Evolutionary conservation across 1,140 invertebrate species (phyloP).

Genomic region (Scaptomyza hsui): DNA sequence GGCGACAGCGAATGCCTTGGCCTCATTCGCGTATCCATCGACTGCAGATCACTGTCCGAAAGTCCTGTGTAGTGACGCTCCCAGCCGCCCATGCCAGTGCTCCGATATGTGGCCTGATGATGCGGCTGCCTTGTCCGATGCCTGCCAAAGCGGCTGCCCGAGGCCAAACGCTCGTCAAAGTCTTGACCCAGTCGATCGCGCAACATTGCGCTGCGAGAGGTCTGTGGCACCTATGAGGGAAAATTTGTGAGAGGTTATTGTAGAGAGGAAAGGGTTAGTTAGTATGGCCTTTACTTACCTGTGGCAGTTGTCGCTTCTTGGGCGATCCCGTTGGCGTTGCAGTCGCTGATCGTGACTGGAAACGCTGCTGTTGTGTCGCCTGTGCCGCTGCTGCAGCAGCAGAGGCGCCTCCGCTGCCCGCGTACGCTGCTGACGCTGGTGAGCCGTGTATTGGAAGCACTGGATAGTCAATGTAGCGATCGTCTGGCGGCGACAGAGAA

Average conservation of each 20-base stretch:
- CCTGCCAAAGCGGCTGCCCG: conserved; percentile 86
- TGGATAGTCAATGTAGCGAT: conserved; percentile 84
- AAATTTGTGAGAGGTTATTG: too few species aligned
- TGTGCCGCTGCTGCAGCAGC: conserved; percentile 45
- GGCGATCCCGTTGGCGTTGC: conserved; percentile 97
- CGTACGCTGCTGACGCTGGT: conserved; percentile 49
- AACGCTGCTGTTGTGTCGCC: conserved; percentile 85
- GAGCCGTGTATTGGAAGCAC: conserved; percentile 81
- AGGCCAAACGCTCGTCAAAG: conserved; percentile 90
- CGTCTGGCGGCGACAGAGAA: conserved; percentile 82
- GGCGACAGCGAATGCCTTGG: conserved; percentile 86
- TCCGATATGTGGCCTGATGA: conserved; percentile 88
- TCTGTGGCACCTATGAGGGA: conserved; percentile 81
- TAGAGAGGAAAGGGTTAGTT: too few species aligned
- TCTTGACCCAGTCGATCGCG: conserved; percentile 91
- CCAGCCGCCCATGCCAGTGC: conserved; percentile 89
- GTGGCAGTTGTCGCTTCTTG: conserved; percentile 97
- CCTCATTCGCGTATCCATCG: conserved; percentile 85
- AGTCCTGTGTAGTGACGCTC: conserved; percentile 91
- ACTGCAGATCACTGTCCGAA: conserved; percentile 91
- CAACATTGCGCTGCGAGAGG: conserved; percentile 85
- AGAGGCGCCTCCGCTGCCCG: conserved; percentile 21
- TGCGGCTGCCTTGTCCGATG: conserved; percentile 87
- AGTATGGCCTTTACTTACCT: conserved; percentile 88
- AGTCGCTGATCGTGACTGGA: conserved; percentile 93